Conservation (phyloP, 2,888 invertebrate genomes). For the Clostera curtula region DNA sequence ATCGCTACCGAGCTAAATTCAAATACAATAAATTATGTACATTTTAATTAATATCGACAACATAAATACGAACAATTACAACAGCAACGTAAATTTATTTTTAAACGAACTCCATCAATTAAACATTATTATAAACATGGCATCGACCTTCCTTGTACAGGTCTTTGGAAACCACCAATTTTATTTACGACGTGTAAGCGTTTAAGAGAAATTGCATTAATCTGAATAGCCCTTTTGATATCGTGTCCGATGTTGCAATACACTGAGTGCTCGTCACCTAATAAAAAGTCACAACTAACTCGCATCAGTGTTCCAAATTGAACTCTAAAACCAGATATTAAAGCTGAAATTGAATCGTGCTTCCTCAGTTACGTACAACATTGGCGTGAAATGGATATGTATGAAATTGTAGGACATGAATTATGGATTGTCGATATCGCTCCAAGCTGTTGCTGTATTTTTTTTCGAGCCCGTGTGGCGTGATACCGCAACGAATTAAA, state of each 20-base stretch:
- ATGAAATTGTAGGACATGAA: conserved; percentile 75
- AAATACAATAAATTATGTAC: neutral
- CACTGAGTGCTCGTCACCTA: conserved; percentile 42
- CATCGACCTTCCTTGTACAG: conserved; percentile 43
- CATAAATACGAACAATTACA: conserved; percentile 29
- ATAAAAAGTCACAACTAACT: conserved; percentile 33
- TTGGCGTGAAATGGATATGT: conserved; percentile 43
- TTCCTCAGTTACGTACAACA: conserved; percentile 31
- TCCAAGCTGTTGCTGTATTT: conserved; percentile 73
- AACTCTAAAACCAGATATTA: conserved; percentile 29
- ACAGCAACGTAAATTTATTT: conserved; percentile 25
- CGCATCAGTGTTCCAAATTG: conserved; percentile 25
- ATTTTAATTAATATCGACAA: conserved; percentile 24
- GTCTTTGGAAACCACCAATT: conserved; percentile 62
- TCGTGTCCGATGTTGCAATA: conserved; percentile 71
- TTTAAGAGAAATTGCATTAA: conserved; percentile 76
- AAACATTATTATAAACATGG: conserved; percentile 50
- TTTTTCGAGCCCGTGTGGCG: conserved; percentile 64
- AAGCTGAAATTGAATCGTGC: conserved; percentile 41
- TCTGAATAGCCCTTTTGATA: conserved; percentile 74
- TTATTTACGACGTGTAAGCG: conserved; percentile 74
- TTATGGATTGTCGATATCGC: conserved; percentile 76
- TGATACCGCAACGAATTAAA: conserved; percentile 74
- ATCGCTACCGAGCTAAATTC: neutral
- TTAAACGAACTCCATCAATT: conserved; percentile 49